Evolutionary conservation across 2,113 vertebrate species (phyloP), one percentile per base, ranked within the genome.

Genomic region (Pangasianodon gigas): DNA sequence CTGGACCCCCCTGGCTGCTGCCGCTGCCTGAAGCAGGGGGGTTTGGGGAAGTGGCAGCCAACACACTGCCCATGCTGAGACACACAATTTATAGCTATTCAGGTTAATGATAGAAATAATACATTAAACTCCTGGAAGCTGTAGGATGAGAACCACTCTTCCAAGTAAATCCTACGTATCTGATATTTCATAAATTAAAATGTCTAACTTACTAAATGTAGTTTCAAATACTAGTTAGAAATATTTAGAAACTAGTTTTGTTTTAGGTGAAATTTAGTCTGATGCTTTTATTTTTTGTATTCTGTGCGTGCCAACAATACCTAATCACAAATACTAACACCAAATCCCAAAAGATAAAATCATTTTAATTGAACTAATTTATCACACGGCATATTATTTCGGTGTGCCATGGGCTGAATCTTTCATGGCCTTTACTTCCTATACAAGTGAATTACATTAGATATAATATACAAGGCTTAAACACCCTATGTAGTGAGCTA

Each of bases 11-110:
- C 91, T 90, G 91, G 91, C 92, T 87, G 74, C 90, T 91, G 90
- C 93, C 93, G 91, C 95, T 93, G 46, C 90, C 90, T 81, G 92
- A 52, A 90, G 93, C 85, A 67, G 95, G 90, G 90, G 95, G 92
- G 93, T 94, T 90, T 87, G 95, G 93, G 92, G 96, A 94, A 91
- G 95, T 90, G 89, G 97, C 97, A 93, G 97, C 97, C 92, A 97
- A 94, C 92, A 97, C 96, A 95, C 96, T 97, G 94, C 97, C 97
- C 97, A 97, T 97, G 79, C 92, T 96, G 83, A 85, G 89, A 89
- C 6, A 79, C 89, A 91, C 11, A 80, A 29, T 14, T 46, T 48
- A 80, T 13, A n/a, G 21, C 24, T 26, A 46, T 84, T 56, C 81
- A 58, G 54, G n/a, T 24, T 81, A 5, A 80, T 51, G 24, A 11